Evolutionary conservation across 2,888 invertebrate species (phyloP), one percentile per base, ranked within the genome.

Genomic region (Argynnis bischoffii): DNA sequence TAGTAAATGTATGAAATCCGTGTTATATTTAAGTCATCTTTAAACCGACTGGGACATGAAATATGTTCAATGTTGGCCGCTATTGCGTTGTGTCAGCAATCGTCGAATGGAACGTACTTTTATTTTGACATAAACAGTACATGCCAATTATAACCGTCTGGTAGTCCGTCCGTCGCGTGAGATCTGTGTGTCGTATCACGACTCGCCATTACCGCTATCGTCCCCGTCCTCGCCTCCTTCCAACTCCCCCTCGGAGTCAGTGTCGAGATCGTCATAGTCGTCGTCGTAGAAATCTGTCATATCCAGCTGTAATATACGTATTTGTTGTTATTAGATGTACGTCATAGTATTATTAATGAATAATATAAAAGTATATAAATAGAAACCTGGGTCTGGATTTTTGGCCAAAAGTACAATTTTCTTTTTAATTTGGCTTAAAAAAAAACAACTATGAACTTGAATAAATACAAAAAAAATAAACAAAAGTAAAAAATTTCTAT

Each of bases 231-330:
- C 96, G 65, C 95, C 95, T 66, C 94, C 95, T 71, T 94, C 94
- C 76, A 95, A 93, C 79, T 95, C 94, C 81, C 95, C 90, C 71
- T 92, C 91, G 0, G 89, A 95, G 80, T 96, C 95, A 2, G 95
- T 94, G 79, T 95, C 95, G 74, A 97, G 94, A 84, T 98, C 98
- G 83, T 98, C 98, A 85, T 98, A 98, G 84, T 98, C 98, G 85
- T 98, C 98, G 82, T 98, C 98, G 93, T 98, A 98, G 90, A 98
- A 98, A 88, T 99, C 99, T 76, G 98, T 97, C 95, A 98, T 97
- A 87, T 99, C 99, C 77, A 96, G 90, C 88, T 95, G 93, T 11
- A 81, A 82, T 65, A 51, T 48, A 26, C 6, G 6, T 13, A 6
- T 4, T 57, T 57, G 31, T 18, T 15, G 26, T 61, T 55, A 35